These are phyloP conservation scores for Setipinna tenuifilis DNA, from an alignment of 2,797 vertebrate genomes.

Conservation along the genomic window DNA sequence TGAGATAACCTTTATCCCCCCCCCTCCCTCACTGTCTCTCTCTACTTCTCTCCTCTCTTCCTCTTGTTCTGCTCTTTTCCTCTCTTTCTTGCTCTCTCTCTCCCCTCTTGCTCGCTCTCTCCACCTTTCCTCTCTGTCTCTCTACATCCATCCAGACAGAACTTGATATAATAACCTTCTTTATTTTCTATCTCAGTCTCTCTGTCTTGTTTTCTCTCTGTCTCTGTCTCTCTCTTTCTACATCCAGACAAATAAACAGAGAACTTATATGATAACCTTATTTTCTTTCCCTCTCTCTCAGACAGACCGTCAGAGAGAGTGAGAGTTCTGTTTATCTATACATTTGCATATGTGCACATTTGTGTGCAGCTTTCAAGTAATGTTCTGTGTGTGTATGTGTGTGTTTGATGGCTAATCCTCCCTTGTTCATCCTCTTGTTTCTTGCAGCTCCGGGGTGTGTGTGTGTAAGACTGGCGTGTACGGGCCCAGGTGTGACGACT, in stretches of 20 bases:
- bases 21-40: neutral
- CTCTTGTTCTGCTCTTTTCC: no score
- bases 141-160: neutral
- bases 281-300: neutral
- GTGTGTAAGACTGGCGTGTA: constrained; percentile 85
- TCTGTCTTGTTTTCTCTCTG: neutral
- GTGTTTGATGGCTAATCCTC: neutral
- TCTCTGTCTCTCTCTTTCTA: neutral
- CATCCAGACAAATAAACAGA: no score
- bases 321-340: neutral
- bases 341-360: neutral
- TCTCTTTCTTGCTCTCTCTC: no score
- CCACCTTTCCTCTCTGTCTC: constrained; percentile 13
- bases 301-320: neutral
- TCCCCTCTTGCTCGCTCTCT: no score
- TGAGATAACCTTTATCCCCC: neutral
- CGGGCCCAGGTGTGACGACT: constrained; percentile 83
- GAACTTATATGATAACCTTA: no score
- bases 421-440: constrained; percentile 35
- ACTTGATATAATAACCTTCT: neutral
- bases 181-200: constrained; percentile 3
- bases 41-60: neutral
- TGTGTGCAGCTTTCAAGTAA: neutral
- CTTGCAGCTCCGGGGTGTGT: constrained; percentile 85
- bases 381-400: neutral